These are phyloP conservation scores for Andrena bicolor DNA, from an alignment of 2,888 invertebrate genomes.

Conservation along the genomic window DNA sequence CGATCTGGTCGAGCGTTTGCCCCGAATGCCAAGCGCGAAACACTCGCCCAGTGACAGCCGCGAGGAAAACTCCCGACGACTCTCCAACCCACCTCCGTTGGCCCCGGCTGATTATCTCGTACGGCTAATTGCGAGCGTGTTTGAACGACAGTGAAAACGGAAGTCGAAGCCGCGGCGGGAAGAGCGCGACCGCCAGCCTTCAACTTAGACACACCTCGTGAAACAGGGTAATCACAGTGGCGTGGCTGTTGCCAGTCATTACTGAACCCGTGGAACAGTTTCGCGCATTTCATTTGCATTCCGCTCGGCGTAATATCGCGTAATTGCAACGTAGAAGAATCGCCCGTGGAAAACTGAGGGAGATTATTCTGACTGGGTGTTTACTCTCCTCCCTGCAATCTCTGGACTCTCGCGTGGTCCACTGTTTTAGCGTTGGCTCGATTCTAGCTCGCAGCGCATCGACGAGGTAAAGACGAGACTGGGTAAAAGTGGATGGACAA, in stretches of 20 bases:
- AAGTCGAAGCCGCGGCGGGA: conserved; percentile 21
- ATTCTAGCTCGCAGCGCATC: background rate
- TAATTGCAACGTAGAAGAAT: too few species aligned
- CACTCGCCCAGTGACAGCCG: conserved; percentile 14
- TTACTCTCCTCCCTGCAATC: too few species aligned
- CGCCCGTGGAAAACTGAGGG: too few species aligned
- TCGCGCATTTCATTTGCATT: too few species aligned
- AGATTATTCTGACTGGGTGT: too few species aligned
- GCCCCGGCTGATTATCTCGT: background rate
- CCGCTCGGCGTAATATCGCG: too few species aligned
- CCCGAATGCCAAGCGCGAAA: conserved; percentile 4
- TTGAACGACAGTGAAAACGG: conserved; percentile 31
- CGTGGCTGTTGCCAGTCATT: conserved; percentile 31
- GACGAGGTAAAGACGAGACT: conserved; percentile 27
- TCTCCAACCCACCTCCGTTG: background rate
- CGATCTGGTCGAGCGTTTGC: background rate
- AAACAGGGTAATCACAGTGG: conserved; percentile 52
- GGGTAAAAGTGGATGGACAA: conserved; percentile 16
- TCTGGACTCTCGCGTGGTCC: too few species aligned
- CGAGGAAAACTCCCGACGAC: background rate
- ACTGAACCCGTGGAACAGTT: conserved; percentile 5
- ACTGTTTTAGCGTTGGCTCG: background rate
- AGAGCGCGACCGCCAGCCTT: conserved; percentile 69
- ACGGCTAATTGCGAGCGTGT: conserved; percentile 15
- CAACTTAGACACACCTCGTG: conserved; percentile 67